Base-by-base conservation (phyloP, 1,140 invertebrate genomes). In the Drosophila kanapiae region DNA sequence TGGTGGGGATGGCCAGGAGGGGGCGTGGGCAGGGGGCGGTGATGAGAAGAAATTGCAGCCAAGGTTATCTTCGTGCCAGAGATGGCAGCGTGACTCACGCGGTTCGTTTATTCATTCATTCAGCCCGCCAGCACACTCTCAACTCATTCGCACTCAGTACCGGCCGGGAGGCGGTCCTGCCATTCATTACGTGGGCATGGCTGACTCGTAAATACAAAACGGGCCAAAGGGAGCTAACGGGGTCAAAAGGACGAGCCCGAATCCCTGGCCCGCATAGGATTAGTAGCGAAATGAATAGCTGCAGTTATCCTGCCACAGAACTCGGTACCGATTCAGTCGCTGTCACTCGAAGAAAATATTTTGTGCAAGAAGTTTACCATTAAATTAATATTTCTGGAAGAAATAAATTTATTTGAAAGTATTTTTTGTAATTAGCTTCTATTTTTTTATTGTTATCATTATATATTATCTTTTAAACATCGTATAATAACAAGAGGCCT, bases 281-380 rank as follows among this genome's bases (percentile, higher is more conserved):
- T 78, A 78, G 76, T 78, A 78, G 76, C 65, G 67, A 78, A 78
- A 78, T 78, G 76, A 78, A 78, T 78, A 70, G 76, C 75, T 63
- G 75, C 65, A 65, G 71, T 63, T 75, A 63, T 63, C 58, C 72
- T 74, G 72, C 71, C 70, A 48, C 45, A 72, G 54, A 60, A 35
- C 56, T 35, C 29, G 42, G 27, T 48, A 6, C 62, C 49, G 49
- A 68, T 68, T 71, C 51, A 29, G 35, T 33, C 0, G 18, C 29
- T 0, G 18, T 23, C 51, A 69, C 67, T 70, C n/a, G 0, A 0
- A 18, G 23, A 62, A 67, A 62, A 23, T 54, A 9, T 13, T 23
- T 42, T 23, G 23, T 23, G 23, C 1, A 1, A 6, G 0, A 14
- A 47, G 3, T 47, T 11, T 27, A 16, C 0, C 13, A 9, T 7